Conservation (phyloP, 2,888 invertebrate genomes). For the Hemistola chrysoprasaria region DNA sequence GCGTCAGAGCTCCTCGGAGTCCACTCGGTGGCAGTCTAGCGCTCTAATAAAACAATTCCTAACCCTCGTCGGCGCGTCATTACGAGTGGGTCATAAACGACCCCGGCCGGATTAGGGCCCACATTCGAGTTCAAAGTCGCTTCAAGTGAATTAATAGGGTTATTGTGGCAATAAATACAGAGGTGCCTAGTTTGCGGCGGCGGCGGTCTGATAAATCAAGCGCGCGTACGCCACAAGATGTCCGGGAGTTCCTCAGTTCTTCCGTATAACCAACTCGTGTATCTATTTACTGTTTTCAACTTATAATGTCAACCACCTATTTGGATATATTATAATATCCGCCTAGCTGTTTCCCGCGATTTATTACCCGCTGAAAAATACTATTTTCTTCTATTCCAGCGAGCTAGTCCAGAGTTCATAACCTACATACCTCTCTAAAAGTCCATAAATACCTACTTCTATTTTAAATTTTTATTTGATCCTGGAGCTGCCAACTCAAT, state of each 20-base stretch:
- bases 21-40: slow-evolving; percentile 23
- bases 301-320: slow-evolving; percentile 22
- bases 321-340: no score
- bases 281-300: slow-evolving; percentile 32
- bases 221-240: slow-evolving; percentile 65
- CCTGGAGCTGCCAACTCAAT: no score
- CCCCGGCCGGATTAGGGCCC: slow-evolving; percentile 47
- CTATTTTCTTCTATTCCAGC: no score
- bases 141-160: slow-evolving; percentile 74
- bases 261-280: no score
- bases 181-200: slow-evolving; percentile 71
- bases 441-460: no score
- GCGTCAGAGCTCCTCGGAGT: slow-evolving; percentile 21
- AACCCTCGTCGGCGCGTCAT: slow-evolving; percentile 42
- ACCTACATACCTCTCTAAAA: no score
- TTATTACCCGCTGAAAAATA: no score
- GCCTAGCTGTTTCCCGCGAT: no score
- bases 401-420: no score
- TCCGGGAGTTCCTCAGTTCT: slow-evolving; percentile 43
- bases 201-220: slow-evolving; percentile 76
- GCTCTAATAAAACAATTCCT: slow-evolving; percentile 37
- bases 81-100: slow-evolving; percentile 41
- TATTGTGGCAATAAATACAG: slow-evolving; percentile 79
- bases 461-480: no score
- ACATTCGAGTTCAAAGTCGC: slow-evolving; percentile 62